A percentile compares a stretch with the other conserved stretches of the same genome.
Evolutionary conservation across 2,888 invertebrate species (phyloP).

Genomic region (Hermaeophaga mercurialis): DNA sequence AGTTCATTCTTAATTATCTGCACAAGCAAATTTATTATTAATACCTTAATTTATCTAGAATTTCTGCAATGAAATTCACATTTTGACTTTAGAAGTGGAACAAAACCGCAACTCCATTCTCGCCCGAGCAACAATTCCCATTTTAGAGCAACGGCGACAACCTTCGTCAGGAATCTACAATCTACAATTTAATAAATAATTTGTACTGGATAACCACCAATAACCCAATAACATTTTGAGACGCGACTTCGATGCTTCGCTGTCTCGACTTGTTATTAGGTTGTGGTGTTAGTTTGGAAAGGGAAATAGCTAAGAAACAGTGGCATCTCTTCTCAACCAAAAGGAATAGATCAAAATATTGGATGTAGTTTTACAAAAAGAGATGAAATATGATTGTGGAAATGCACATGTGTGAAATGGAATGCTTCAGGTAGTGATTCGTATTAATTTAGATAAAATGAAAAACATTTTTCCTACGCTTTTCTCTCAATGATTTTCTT

Average conservation of each 20-base stretch:
- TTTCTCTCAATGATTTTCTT: not conserved
- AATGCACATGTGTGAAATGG: too few relatives aligned
- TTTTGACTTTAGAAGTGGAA: too few relatives aligned
- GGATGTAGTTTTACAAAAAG: too few relatives aligned
- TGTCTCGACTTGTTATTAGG: not conserved
- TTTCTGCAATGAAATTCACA: too few relatives aligned
- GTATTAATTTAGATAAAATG: too few relatives aligned
- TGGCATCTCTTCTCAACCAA: not conserved
- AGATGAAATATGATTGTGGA: too few relatives aligned
- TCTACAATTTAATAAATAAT: constrained; percentile 16
- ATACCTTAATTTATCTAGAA: too few relatives aligned
- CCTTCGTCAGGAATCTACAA: not conserved
- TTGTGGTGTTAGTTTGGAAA: not conserved
- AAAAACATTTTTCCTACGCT: not conserved
- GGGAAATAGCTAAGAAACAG: not conserved
- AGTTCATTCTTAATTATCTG: too few relatives aligned
- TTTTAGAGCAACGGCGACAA: not conserved
- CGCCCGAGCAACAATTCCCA: not conserved
- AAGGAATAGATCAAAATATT: too few relatives aligned
- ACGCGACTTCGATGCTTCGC: constrained; percentile 8
- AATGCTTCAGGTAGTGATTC: too few relatives aligned
- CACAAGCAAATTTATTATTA: too few relatives aligned
- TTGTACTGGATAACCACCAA: constrained; percentile 18
- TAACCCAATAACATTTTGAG: constrained; percentile 14
- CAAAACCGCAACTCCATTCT: constrained; percentile 3